Evolutionary conservation across 2,888 invertebrate genomes (phyloP).

Genomic region (Seira musarum): DNA sequence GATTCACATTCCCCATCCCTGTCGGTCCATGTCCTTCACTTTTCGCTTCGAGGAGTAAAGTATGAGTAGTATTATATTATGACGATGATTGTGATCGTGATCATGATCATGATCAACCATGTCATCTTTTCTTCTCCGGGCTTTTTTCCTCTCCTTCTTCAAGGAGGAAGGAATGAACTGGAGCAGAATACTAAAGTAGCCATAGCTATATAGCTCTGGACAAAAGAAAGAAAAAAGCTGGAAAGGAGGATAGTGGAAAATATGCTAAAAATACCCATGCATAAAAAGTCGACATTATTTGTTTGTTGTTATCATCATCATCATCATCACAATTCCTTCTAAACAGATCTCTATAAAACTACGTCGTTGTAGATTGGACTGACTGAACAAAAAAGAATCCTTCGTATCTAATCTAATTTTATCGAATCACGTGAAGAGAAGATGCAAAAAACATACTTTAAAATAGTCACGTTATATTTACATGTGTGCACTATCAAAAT

Average conservation of each 20-base stretch:
- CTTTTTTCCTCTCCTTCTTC: neutral
- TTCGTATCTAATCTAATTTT: too few species aligned
- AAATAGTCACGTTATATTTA: too few species aligned
- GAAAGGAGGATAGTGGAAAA: conserved; percentile 14
- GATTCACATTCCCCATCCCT: neutral
- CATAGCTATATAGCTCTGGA: neutral
- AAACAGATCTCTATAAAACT: conserved; percentile 48
- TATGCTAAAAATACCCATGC: conserved; percentile 43
- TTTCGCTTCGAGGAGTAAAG: neutral
- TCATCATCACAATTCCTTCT: neutral
- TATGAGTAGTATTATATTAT: too few species aligned
- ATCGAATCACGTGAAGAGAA: conserved; percentile 37
- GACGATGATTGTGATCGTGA: too few species aligned
- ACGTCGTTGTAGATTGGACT: too few species aligned
- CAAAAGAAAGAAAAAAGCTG: conserved; percentile 15
- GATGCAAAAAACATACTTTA: neutral
- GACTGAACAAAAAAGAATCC: conserved; percentile 56
- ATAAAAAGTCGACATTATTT: conserved; percentile 21
- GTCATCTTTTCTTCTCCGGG: too few species aligned
- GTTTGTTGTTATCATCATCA: conserved; percentile 19
- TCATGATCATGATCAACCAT: too few species aligned
- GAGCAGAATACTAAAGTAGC: conserved; percentile 43
- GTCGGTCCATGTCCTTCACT: neutral
- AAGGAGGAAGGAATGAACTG: conserved; percentile 29
- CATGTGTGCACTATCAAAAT: too few species aligned